phyloP scores from a whole-genome alignment of 2,113 vertebrate species.

The Muntiacus reevesi region DNA sequence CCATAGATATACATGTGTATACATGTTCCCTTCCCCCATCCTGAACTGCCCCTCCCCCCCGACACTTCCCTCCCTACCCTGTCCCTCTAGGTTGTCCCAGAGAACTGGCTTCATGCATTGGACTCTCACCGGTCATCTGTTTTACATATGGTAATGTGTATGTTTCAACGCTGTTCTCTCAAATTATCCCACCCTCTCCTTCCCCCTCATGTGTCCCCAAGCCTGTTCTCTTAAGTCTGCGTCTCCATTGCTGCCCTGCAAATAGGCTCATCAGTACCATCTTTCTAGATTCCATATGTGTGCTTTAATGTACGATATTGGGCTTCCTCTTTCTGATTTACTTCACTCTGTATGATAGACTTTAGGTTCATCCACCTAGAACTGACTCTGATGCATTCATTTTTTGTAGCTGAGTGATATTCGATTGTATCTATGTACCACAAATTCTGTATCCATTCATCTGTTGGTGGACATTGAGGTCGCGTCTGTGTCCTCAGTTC shows the following conservation, averaged over 20 bases:
- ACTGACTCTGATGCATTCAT: neutral
- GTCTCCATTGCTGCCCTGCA: neutral
- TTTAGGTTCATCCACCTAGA: neutral
- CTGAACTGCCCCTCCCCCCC: fast-evolving
- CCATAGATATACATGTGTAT: neutral
- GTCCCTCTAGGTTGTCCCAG: neutral
- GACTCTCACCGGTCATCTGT: neutral
- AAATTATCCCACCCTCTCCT: neutral
- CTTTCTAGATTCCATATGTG: neutral
- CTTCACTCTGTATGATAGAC: neutral
- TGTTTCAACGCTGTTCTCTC: neutral
- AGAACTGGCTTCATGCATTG: neutral
- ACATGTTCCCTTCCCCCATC: neutral
- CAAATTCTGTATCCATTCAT: neutral
- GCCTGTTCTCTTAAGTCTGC: neutral
- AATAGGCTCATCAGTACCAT: neutral
- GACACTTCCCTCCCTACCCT: neutral
- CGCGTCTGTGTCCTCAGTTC: neutral
- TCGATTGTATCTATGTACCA: neutral
- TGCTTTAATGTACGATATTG: neutral
- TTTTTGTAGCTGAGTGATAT: neutral
- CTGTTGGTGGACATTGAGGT: neutral
- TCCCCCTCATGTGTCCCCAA: neutral
- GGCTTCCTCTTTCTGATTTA: neutral
- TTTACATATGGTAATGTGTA: neutral